phyloP scores from a whole-genome alignment of 2,113 vertebrate species.

The Oreochromis niloticus region DNA sequence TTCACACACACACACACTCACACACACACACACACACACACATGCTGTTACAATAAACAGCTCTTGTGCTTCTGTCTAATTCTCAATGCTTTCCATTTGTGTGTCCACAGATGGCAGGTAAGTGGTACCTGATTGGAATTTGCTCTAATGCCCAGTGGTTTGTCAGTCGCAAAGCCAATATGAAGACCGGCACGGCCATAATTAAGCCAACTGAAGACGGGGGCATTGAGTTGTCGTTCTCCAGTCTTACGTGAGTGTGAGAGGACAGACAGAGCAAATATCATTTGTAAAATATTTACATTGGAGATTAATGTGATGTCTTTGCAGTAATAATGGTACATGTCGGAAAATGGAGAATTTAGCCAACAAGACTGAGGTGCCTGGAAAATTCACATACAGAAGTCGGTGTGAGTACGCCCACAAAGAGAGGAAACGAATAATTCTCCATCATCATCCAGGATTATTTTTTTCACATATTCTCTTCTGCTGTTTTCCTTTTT shows the following conservation, averaged over 20 bases:
- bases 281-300: background rate
- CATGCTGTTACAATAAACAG: background rate
- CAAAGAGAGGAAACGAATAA: background rate
- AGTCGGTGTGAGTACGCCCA: conserved; percentile 57
- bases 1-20: too few species aligned
- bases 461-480: background rate
- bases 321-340: conserved; percentile 59
- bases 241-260: conserved; percentile 52
- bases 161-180: conserved; percentile 38
- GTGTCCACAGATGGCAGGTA: conserved; percentile 73
- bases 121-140: conserved; percentile 80
- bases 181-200: conserved; percentile 75
- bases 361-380: conserved; percentile 61
- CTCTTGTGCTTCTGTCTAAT: background rate
- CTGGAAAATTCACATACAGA: conserved; percentile 72
- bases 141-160: conserved; percentile 79
- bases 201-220: conserved; percentile 62
- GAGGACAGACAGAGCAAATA: background rate
- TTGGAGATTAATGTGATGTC: background rate
- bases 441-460: background rate
- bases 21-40: too few species aligned
- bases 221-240: conserved; percentile 68
- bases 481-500: background rate
- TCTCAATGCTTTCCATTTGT: background rate
- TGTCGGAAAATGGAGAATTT: conserved; percentile 72